These are phyloP conservation scores for Eupeodes latifasciatus DNA, from an alignment of 2,888 invertebrate species.

Conservation along the genomic window DNA sequence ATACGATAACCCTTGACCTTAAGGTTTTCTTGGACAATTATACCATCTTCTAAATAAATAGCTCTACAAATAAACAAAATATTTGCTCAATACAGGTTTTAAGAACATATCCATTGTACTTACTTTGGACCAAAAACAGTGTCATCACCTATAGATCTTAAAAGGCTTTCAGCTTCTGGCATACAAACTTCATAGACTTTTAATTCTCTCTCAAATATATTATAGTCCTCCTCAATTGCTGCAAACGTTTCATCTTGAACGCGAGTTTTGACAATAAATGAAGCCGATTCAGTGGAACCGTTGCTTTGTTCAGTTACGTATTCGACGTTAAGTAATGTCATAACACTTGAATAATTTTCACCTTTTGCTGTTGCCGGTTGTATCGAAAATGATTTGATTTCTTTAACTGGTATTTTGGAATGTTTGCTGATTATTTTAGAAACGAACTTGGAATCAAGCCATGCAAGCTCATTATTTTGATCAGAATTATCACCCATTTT, in stretches of 20 bases:
- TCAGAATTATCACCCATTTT: slow-evolving; percentile 25
- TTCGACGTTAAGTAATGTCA: slow-evolving; percentile 78
- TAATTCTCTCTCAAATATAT: slow-evolving; percentile 78
- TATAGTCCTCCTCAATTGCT: slow-evolving; percentile 79
- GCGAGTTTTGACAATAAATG: slow-evolving; percentile 79
- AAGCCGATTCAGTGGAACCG: slow-evolving; percentile 50
- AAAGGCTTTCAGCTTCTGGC: slow-evolving; percentile 74
- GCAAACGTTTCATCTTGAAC: slow-evolving; percentile 77
- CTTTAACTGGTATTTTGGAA: slow-evolving; percentile 64
- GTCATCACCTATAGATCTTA: slow-evolving; percentile 77
- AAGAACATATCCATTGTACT: slow-evolving; percentile 24
- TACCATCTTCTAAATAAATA: slow-evolving; percentile 78
- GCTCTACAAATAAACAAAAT: slow-evolving; percentile 66
- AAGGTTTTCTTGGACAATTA: slow-evolving; percentile 85
- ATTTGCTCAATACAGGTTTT: too few species aligned
- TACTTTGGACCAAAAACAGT: slow-evolving; percentile 79
- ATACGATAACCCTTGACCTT: slow-evolving; percentile 85
- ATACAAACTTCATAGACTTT: slow-evolving; percentile 78
- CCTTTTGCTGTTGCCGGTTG: slow-evolving; percentile 79
- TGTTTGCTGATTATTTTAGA: slow-evolving; percentile 78
- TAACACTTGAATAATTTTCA: slow-evolving; percentile 79
- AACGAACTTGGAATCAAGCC: slow-evolving; percentile 78
- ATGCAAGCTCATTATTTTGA: slow-evolving; percentile 61
- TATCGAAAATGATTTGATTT: slow-evolving; percentile 75
- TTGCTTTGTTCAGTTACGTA: slow-evolving; percentile 63